phyloP scores from a whole-genome alignment of 2,113 vertebrate genomes.

The Phycodurus eques region DNA sequence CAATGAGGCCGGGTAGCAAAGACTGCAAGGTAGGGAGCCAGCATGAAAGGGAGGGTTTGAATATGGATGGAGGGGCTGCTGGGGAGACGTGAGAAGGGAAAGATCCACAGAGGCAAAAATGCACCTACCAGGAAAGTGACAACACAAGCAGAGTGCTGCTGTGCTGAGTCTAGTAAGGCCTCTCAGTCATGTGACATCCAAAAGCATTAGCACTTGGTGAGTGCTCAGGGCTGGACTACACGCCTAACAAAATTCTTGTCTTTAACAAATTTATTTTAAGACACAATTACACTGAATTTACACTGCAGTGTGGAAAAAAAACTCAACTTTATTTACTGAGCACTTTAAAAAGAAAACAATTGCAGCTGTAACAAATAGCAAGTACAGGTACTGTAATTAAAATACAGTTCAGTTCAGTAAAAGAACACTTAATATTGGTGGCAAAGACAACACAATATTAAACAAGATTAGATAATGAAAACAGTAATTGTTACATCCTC shows the following conservation, averaged over 20 bases:
- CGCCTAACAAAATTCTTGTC: constrained; percentile 16
- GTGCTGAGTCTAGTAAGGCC: constrained; percentile 28
- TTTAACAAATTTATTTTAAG: constrained; percentile 6
- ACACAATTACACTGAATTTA: not conserved
- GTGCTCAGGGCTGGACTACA: constrained; percentile 20
- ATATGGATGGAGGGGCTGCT: constrained; percentile 54
- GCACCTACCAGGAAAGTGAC: constrained; percentile 47
- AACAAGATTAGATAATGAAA: no score
- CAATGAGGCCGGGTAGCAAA: constrained; percentile 42
- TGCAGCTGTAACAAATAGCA: no score
- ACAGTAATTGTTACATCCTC: no score
- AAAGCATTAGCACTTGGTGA: constrained; percentile 36
- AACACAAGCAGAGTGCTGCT: constrained; percentile 45
- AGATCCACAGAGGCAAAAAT: constrained; percentile 19
- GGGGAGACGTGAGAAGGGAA: constrained; percentile 7
- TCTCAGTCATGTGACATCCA: constrained; percentile 31
- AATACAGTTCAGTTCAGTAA: no score
- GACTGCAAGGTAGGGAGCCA: constrained; percentile 29
- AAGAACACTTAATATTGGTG: no score
- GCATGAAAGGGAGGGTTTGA: constrained; percentile 54
- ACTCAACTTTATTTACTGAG: no score
- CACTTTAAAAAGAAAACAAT: no score
- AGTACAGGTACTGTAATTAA: no score
- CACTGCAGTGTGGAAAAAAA: not conserved
- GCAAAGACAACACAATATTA: no score